These are phyloP conservation scores for Melinaea marsaeus DNA, from an alignment of 2,888 invertebrate species.

Conservation along the genomic window DNA sequence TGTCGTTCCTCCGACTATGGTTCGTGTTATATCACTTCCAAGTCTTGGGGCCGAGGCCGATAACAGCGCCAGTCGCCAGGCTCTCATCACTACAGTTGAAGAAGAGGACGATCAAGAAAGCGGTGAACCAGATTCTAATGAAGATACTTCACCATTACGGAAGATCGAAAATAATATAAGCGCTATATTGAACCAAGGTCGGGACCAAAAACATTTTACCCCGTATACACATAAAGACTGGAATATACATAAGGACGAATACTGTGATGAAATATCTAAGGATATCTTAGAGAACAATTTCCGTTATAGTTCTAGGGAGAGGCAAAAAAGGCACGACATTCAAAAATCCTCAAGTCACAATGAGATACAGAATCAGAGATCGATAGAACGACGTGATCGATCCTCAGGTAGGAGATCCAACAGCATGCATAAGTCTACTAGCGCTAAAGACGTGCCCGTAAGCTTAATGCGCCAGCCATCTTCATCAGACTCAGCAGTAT, in stretches of 20 bases:
- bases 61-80: conserved; percentile 76
- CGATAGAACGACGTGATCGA: conserved; percentile 71
- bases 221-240: conserved; percentile 77
- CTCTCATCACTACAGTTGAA: conserved; percentile 83
- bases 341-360: conserved; percentile 81
- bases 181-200: conserved; percentile 80
- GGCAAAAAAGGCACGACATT: conserved; percentile 76
- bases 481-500: conserved; percentile 73
- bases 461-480: conserved; percentile 75
- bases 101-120: conserved; percentile 84
- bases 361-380: conserved; percentile 77
- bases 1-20: conserved; percentile 80
- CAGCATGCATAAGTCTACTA: conserved; percentile 86
- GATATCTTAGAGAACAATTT: conserved; percentile 73
- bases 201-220: conserved; percentile 75
- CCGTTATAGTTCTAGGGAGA: conserved; percentile 75
- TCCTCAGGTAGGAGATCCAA: conserved; percentile 73
- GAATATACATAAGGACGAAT: conserved; percentile 78
- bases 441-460: conserved; percentile 83
- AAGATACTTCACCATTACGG: conserved; percentile 81
- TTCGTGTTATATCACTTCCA: conserved; percentile 83
- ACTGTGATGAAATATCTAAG: conserved; percentile 75
- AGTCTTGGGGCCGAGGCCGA: conserved; percentile 79
- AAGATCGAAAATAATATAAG: conserved; percentile 86
- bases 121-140: conserved; percentile 78